These are phyloP conservation scores for Amazona vittata DNA, from an alignment of 2,113 vertebrate genomes.

Conservation along the genomic window DNA sequence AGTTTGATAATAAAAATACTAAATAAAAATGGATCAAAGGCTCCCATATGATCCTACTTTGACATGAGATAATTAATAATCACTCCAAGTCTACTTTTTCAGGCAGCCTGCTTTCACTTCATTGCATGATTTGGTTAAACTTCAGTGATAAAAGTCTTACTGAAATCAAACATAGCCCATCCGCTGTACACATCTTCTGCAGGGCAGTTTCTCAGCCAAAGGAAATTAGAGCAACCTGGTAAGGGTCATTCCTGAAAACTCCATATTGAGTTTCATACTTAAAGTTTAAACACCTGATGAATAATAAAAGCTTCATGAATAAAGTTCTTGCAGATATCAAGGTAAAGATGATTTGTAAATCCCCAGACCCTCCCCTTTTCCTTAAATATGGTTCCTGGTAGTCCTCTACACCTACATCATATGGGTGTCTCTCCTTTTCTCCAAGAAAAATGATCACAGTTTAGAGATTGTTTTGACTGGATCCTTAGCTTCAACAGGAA, in stretches of 20 bases:
- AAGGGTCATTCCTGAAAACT: background rate
- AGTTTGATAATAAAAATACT: background rate
- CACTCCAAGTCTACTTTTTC: background rate
- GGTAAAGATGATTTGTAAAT: background rate
- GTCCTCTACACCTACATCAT: background rate
- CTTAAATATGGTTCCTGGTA: background rate
- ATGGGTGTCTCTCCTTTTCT: background rate
- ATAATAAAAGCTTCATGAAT: background rate
- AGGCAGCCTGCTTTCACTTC: background rate
- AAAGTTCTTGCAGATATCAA: background rate
- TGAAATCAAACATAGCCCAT: background rate
- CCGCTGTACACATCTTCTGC: background rate
- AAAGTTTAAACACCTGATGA: background rate
- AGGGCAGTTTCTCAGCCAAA: background rate
- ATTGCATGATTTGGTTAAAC: background rate
- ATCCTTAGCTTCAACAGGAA: background rate
- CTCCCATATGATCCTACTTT: background rate
- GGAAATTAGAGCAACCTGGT: background rate
- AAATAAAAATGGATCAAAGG: background rate
- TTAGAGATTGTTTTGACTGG: background rate
- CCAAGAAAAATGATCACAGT: background rate
- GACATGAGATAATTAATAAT: background rate
- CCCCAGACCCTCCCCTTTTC: background rate
- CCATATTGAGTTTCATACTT: background rate
- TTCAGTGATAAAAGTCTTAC: background rate